A percentile compares a stretch with the other conserved stretches of the same genome.
These are phyloP conservation scores for Amphiprion percula DNA, from an alignment of 2,113 vertebrate genomes.

Conservation along the genomic window DNA sequence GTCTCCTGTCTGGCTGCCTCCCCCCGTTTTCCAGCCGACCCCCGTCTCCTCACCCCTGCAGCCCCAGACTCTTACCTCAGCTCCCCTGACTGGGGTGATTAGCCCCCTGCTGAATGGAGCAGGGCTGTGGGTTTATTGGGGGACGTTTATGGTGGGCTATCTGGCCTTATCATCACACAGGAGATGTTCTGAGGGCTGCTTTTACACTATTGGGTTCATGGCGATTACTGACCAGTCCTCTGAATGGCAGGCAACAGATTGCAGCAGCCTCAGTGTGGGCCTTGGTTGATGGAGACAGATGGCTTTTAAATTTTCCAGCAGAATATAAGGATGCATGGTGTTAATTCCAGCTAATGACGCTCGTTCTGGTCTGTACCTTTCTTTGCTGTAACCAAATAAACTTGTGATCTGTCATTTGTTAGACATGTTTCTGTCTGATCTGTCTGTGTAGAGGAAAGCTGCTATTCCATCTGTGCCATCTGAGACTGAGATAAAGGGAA, in stretches of 20 bases:
- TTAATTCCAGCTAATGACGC: neutral
- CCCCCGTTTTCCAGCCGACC: conserved; percentile 11
- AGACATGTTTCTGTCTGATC: conserved; percentile 12
- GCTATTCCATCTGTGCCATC: neutral
- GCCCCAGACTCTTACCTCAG: conserved; percentile 62
- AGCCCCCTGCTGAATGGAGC: conserved; percentile 38
- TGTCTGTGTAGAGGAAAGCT: too few relatives aligned
- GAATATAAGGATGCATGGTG: conserved; percentile 9
- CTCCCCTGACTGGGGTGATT: conserved; percentile 55
- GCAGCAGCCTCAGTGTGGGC: conserved; percentile 1
- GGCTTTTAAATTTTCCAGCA: conserved; percentile 23
- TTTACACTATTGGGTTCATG: conserved; percentile 35
- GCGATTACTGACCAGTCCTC: conserved; percentile 35
- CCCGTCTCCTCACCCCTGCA: conserved; percentile 30
- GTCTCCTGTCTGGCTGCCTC: conserved; percentile 68
- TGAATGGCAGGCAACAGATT: conserved; percentile 50
- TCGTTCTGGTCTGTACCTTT: neutral
- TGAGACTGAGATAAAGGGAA: conserved; percentile 13
- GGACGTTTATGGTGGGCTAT: conserved; percentile 47
- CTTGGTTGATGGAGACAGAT: conserved; percentile 23
- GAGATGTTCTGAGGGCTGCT: conserved; percentile 39
- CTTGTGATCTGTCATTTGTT: conserved; percentile 21
- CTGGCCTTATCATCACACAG: conserved; percentile 50
- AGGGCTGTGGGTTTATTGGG: conserved; percentile 31
- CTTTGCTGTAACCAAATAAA: neutral